Evolutionary conservation across 2,888 invertebrate species (phyloP).

Genomic region (Notodonta ziczac): DNA sequence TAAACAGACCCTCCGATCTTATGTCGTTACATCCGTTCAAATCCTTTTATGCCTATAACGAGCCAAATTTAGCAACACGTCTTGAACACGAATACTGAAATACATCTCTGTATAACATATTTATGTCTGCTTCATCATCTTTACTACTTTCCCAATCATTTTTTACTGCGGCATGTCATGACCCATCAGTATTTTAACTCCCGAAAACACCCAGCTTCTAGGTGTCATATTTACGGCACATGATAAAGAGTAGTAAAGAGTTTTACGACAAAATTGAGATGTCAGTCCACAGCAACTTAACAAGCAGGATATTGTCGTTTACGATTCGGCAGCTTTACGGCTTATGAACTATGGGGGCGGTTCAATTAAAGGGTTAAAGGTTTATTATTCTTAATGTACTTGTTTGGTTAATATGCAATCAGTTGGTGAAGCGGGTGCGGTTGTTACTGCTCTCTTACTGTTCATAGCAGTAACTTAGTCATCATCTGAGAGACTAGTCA

Average conservation of each 20-base stretch:
- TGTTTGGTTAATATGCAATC: slow-evolving; percentile 42
- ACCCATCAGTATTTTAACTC: too few species aligned
- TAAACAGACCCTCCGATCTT: too few species aligned
- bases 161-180: too few species aligned
- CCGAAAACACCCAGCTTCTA: too few species aligned
- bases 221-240: too few species aligned
- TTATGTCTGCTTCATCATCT: too few species aligned
- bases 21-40: too few species aligned
- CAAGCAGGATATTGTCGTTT: slow-evolving; percentile 37
- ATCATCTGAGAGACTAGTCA: background rate
- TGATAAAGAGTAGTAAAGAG: slow-evolving; percentile 26
- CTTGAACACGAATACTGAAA: too few species aligned
- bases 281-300: slow-evolving; percentile 26
- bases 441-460: background rate
- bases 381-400: slow-evolving; percentile 39
- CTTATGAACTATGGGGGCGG: slow-evolving; percentile 36
- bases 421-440: slow-evolving; percentile 7
- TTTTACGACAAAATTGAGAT: slow-evolving; percentile 41
- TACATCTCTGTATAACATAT: too few species aligned
- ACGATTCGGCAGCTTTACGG: slow-evolving; percentile 40
- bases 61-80: too few species aligned
- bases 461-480: background rate
- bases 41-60: too few species aligned
- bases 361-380: slow-evolving; percentile 46
- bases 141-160: too few species aligned